Evolutionary conservation across 2,797 vertebrate species (phyloP).

Genomic region (Distichodus sexfasciatus): DNA sequence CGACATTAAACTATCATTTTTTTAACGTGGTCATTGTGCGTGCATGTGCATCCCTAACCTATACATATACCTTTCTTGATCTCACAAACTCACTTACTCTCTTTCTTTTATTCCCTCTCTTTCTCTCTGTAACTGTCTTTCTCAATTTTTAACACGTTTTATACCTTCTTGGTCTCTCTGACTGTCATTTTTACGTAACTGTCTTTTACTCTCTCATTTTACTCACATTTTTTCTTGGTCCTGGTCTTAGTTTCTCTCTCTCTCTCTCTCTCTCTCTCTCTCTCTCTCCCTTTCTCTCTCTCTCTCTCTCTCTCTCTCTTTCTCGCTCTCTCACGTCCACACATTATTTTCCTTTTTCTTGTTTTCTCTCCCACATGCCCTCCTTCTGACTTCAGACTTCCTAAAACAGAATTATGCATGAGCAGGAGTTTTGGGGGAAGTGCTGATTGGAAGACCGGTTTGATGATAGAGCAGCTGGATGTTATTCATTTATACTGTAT

Average conservation of each 20-base stretch:
- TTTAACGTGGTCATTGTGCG: background rate
- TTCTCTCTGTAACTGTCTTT: background rate
- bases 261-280: background rate
- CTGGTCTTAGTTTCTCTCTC: background rate
- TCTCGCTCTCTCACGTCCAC: background rate
- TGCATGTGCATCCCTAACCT: background rate
- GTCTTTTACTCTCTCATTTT: too few species aligned
- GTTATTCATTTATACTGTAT: constrained; percentile 26
- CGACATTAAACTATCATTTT: too few species aligned
- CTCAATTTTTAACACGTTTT: background rate
- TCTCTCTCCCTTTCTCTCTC: background rate
- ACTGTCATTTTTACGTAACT: background rate
- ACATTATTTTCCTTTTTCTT: background rate
- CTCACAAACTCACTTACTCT: too few species aligned
- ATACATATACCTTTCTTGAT: background rate
- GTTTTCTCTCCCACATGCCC: background rate
- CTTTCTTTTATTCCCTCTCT: background rate
- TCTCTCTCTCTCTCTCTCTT: background rate
- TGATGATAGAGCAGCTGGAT: background rate
- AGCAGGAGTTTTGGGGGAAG: constrained; percentile 19
- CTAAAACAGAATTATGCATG: constrained; percentile 19
- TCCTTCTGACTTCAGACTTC: constrained; percentile 1
- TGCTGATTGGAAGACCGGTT: constrained; percentile 4
- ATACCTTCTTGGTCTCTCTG: too few species aligned
- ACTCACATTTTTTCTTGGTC: background rate